phyloP scores from a whole-genome alignment of 2,888 invertebrate genomes.

The Cheilosia scutellata region DNA sequence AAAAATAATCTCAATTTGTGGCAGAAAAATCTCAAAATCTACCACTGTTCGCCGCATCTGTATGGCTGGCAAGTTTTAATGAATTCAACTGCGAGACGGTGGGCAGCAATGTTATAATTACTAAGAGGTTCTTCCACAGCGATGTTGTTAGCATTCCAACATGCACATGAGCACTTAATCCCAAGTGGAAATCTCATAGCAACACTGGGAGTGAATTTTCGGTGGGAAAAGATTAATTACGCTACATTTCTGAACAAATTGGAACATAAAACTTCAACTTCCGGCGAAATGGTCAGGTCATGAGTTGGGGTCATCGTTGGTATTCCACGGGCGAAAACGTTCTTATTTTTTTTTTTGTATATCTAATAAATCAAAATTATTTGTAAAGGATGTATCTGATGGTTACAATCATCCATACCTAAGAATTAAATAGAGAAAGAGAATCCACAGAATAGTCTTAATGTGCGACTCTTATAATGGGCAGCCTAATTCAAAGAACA shows the following conservation, averaged over 20 bases:
- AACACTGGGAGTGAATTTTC: not conserved
- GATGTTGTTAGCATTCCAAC: constrained; percentile 69
- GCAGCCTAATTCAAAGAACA: constrained; percentile 19
- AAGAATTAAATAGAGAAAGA: too few species aligned
- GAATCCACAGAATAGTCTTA: too few species aligned
- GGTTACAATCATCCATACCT: too few species aligned
- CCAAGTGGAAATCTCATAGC: constrained; percentile 1
- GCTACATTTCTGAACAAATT: constrained; percentile 57
- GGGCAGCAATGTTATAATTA: constrained; percentile 57
- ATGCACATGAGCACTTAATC: constrained; percentile 69
- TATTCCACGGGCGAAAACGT: not conserved
- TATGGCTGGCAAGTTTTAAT: constrained; percentile 7
- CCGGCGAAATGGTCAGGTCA: constrained; percentile 20
- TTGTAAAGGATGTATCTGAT: constrained; percentile 23
- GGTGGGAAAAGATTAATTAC: constrained; percentile 55
- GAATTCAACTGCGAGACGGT: constrained; percentile 23
- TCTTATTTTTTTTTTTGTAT: not conserved
- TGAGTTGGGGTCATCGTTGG: constrained; percentile 6
- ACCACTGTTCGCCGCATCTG: not conserved
- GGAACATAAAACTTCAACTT: constrained; percentile 58
- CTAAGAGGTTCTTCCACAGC: constrained; percentile 22
- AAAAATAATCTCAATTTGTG: not conserved
- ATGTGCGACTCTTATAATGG: too few species aligned
- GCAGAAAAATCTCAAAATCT: not conserved
- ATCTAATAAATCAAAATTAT: constrained; percentile 18